Evolutionary conservation across 2,797 vertebrate genomes (phyloP).

Genomic region (Poecilia picta): DNA sequence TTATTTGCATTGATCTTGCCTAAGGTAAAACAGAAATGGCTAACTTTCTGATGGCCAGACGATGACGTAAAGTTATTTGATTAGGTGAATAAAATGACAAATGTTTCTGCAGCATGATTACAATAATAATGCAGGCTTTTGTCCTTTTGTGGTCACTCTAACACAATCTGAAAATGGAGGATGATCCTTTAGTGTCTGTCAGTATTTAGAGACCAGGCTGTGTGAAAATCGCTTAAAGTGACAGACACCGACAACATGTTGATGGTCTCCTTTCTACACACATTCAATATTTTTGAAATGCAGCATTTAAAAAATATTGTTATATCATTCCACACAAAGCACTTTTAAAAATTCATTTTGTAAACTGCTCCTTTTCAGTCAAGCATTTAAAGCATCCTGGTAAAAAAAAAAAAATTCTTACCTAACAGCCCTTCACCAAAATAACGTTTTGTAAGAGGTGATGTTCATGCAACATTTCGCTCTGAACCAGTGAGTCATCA

Average conservation of each 20-base stretch:
- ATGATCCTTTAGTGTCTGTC: constrained; percentile 39
- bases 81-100: not conserved
- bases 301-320: not conserved
- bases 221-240: constrained; percentile 1
- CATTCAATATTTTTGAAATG: not conserved
- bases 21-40: not conserved
- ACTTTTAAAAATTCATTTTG: too few species aligned
- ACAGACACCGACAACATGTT: not conserved
- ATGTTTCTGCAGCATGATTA: constrained; percentile 15
- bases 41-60: not conserved
- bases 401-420: constrained; percentile 25
- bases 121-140: constrained; percentile 62
- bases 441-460: constrained; percentile 50
- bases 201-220: not conserved
- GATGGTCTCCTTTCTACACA: not conserved
- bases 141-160: constrained; percentile 80
- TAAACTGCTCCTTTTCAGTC: not conserved
- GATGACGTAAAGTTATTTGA: not conserved
- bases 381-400: not conserved
- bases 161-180: constrained; percentile 63
- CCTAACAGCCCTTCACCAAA: constrained; percentile 50
- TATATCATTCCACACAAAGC: not conserved
- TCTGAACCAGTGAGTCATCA: constrained; percentile 50
- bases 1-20: not conserved
- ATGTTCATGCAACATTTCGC: constrained; percentile 49